Base-by-base conservation (phyloP, 2,797 vertebrate genomes). In the Sebastes minor region DNA sequence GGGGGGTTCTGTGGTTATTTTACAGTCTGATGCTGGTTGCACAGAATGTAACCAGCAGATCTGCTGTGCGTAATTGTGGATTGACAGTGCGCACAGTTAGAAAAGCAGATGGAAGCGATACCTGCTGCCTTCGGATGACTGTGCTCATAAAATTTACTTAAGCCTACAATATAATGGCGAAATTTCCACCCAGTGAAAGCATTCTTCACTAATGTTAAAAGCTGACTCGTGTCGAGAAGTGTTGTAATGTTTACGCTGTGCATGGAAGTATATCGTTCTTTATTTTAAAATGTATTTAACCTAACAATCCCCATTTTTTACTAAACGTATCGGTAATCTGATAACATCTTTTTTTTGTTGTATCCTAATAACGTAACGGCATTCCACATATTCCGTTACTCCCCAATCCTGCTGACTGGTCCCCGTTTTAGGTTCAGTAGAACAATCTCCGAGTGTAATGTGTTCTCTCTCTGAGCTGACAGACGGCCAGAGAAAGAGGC, bases 401-500 rank as follows among this genome's bases (percentile, higher is more conserved):
- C 60, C 32, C 60, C 18, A 2, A 7, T 5, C 28, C 20, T 61
- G 18, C 73, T 85, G 91, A 85, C 82, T 28, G 85, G 72, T 84
- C 74, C 80, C 2, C 16, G 42, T 63, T 88, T 89, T 82, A 82
- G 77, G 87, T 90, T 87, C 85, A 80, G 56, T 32, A 74, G 67
- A 80, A 87, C 61, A 35, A 73, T 79, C 74, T 79, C 52, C 1
- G 38, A 80, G 78, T 68, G 74, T 87, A 83, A 89, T 88, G 76
- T 63, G 78, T 63, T 78, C 81, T 89, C 77, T 72, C 77, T 77
- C 33, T 7, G 73, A 76, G 78, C 71, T 85, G 87, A 90, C 86
- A 78, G 78, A 81, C 76, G 11, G 78, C 76, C 33, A 25, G 75
- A 85, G 75, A 88, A 88, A 83, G 83, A 80, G 76, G 71, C 79